phyloP scores from a whole-genome alignment of 2,888 invertebrate species.

The Lacanobia wlatinum region DNA sequence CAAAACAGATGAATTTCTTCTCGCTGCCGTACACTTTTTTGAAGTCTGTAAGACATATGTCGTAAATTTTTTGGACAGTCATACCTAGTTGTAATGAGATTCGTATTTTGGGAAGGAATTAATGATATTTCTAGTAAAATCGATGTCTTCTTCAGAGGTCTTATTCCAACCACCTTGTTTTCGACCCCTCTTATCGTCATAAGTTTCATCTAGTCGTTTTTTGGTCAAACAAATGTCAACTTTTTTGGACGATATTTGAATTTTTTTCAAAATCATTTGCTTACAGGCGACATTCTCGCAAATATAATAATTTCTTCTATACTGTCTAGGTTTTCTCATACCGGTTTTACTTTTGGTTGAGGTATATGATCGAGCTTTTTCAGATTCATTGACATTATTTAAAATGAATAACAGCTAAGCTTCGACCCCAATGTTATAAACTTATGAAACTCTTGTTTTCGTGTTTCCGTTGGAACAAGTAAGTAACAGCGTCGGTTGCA shows the following conservation, averaged over 20 bases:
- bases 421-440: conserved; percentile 48
- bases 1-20: conserved; percentile 4
- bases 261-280: conserved; percentile 5
- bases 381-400: conserved; percentile 25
- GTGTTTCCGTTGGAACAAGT: conserved; percentile 14
- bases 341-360: too few species aligned
- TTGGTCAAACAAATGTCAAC: not conserved
- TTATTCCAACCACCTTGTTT: not conserved
- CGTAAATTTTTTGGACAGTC: too few species aligned
- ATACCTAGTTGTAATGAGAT: not conserved
- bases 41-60: conserved; percentile 3
- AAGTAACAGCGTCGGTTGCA: conserved; percentile 22
- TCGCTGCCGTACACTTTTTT: conserved; percentile 9
- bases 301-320: conserved; percentile 6
- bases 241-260: conserved; percentile 8
- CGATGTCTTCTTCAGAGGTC: not conserved
- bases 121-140: not conserved
- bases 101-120: not conserved
- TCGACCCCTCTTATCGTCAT: not conserved
- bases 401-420: conserved; percentile 47
- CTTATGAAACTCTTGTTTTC: conserved; percentile 31
- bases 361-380: conserved; percentile 5
- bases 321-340: too few species aligned
- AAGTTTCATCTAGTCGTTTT: not conserved
- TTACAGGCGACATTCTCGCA: conserved; percentile 1